Evolutionary conservation across 2,113 vertebrate genomes (phyloP).

Genomic region (Propithecus coquereli): DNA sequence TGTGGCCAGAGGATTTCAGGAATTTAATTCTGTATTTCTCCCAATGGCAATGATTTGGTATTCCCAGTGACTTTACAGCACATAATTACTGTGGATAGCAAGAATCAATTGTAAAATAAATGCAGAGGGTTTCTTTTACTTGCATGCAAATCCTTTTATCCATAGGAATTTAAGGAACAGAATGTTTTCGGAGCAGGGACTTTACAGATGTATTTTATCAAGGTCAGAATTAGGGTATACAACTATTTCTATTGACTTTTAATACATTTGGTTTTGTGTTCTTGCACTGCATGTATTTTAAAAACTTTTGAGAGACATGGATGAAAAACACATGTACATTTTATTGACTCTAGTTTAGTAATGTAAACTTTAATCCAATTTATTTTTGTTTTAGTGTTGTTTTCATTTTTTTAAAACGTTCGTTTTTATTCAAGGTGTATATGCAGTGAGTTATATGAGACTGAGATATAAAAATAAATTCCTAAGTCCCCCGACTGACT

Average conservation of each 20-base stretch:
- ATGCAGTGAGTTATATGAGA: neutral
- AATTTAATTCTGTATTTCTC: neutral
- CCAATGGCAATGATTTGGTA: neutral
- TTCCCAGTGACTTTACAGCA: neutral
- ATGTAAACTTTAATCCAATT: neutral
- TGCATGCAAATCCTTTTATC: neutral
- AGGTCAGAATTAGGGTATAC: neutral
- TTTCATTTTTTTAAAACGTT: neutral
- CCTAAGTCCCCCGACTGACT: too few species aligned
- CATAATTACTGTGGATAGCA: neutral
- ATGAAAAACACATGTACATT: neutral
- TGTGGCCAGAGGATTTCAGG: neutral
- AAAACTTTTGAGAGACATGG: neutral
- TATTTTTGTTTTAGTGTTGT: neutral
- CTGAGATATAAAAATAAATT: too few species aligned
- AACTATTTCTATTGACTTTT: neutral
- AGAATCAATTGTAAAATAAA: neutral
- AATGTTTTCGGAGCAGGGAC: neutral
- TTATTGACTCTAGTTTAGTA: neutral
- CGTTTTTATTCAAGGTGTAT: neutral
- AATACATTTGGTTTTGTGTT: neutral
- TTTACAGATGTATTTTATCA: neutral
- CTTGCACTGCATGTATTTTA: neutral
- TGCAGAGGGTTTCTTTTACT: neutral
- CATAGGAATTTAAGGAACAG: neutral